These are phyloP conservation scores for Nemoura dubitans DNA, from an alignment of 2,888 invertebrate genomes.

Conservation along the genomic window DNA sequence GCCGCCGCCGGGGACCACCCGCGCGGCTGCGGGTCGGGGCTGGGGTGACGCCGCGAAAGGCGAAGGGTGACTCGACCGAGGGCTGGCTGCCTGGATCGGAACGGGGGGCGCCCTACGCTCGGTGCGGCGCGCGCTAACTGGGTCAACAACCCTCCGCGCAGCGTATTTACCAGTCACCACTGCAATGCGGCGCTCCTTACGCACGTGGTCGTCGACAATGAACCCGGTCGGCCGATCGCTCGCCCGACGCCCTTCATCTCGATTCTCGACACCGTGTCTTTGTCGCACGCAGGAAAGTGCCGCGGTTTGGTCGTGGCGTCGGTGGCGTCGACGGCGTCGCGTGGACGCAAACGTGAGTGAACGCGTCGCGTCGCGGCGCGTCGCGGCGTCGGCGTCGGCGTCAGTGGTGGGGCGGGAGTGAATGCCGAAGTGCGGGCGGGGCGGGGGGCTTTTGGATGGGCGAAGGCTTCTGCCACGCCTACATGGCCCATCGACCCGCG, in stretches of 20 bases:
- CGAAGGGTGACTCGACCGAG: background rate
- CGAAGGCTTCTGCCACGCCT: background rate
- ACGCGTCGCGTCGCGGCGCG: conserved; percentile 9
- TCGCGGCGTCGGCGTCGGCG: conserved; percentile 1
- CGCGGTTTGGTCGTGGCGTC: conserved; percentile 49
- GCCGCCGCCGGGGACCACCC: background rate
- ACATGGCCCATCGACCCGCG: conserved; percentile 1
- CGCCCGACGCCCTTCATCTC: background rate
- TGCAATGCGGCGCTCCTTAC: background rate
- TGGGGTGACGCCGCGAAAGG: background rate
- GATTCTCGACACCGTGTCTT: background rate
- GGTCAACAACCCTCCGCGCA: conserved; percentile 37
- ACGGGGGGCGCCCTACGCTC: background rate
- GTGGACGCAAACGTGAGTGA: conserved; percentile 35
- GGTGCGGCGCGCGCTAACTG: background rate
- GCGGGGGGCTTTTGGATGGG: background rate
- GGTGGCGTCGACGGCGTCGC: conserved; percentile 53
- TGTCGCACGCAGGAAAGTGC: background rate
- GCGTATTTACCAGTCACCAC: conserved; percentile 18
- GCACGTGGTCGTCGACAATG: background rate
- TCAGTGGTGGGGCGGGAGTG: conserved; percentile 8
- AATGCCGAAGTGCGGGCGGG: background rate
- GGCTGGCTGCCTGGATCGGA: background rate
- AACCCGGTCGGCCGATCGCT: background rate
- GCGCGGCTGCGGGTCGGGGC: background rate